phyloP scores from a whole-genome alignment of 2,888 invertebrate genomes.

The Lepidocyrtinus sp. region DNA sequence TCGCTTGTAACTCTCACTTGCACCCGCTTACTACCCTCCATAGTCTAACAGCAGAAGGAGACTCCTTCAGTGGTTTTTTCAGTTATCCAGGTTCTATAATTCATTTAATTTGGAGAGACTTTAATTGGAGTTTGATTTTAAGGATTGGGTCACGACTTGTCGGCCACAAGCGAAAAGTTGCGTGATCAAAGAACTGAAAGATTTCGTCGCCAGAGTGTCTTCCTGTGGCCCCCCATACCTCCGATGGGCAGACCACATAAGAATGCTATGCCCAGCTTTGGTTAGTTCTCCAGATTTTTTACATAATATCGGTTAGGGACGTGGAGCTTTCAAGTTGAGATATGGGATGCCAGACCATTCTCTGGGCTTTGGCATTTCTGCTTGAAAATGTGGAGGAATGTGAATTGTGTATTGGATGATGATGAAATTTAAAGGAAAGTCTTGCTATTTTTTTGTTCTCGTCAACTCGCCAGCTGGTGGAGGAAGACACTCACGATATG shows the following conservation, averaged over 20 bases:
- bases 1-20: constrained; percentile 27
- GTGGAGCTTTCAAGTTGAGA: not conserved
- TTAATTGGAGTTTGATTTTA: constrained; percentile 31
- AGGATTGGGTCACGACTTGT: constrained; percentile 70
- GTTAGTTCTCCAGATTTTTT: constrained; percentile 69
- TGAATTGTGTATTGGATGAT: not conserved
- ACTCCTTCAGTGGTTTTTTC: too few relatives aligned
- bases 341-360: not conserved
- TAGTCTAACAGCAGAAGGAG: too few relatives aligned
- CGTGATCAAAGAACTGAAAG: constrained; percentile 74
- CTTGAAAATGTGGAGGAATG: not conserved
- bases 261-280: constrained; percentile 72
- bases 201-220: constrained; percentile 75
- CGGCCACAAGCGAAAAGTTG: constrained; percentile 67
- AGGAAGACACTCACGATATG: constrained; percentile 73
- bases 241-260: constrained; percentile 74
- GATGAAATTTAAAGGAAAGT: too few relatives aligned
- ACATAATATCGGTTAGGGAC: too few relatives aligned
- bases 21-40: constrained; percentile 23
- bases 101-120: too few relatives aligned
- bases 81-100: too few relatives aligned
- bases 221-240: constrained; percentile 75
- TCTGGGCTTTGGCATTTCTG: not conserved
- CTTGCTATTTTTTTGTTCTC: too few relatives aligned
- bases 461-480: constrained; percentile 73